phyloP scores from a whole-genome alignment of 2,113 vertebrate species.

The Copsychus sechellarum region DNA sequence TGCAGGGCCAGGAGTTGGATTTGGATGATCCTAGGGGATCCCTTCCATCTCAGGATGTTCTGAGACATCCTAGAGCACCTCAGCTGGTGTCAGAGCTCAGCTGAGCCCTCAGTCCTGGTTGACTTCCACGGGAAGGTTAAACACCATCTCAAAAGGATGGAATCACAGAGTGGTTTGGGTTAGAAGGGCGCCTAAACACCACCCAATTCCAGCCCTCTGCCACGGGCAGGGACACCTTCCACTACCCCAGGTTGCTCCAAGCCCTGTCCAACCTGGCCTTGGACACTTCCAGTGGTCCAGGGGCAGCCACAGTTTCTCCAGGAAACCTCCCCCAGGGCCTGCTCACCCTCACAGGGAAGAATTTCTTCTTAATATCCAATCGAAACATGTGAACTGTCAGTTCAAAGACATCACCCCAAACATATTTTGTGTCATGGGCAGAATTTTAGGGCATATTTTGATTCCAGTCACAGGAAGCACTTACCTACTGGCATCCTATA shows the following conservation, averaged over 20 bases:
- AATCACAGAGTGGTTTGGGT: not conserved
- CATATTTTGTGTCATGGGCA: not conserved
- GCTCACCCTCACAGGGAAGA: fast-evolving
- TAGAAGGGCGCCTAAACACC: not conserved
- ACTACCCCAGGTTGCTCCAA: fast-evolving
- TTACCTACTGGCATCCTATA: not conserved
- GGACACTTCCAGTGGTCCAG: not conserved
- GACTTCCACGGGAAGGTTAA: not conserved
- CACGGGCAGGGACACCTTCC: not conserved
- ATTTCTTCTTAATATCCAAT: not conserved
- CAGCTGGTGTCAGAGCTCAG: not conserved
- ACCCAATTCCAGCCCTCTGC: not conserved
- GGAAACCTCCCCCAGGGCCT: not conserved
- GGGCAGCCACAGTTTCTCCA: not conserved
- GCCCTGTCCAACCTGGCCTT: fast-evolving
- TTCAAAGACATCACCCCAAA: not conserved
- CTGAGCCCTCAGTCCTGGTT: fast-evolving
- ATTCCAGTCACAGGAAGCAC: not conserved
- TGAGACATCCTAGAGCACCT: not conserved
- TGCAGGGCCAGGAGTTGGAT: not conserved
- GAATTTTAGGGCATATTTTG: not conserved
- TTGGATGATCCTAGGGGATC: not conserved
- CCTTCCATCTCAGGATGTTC: not conserved
- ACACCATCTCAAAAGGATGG: not conserved
- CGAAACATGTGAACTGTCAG: not conserved